These are phyloP conservation scores for Hirundo rustica DNA, from an alignment of 2,797 vertebrate species.

Conservation along the genomic window DNA sequence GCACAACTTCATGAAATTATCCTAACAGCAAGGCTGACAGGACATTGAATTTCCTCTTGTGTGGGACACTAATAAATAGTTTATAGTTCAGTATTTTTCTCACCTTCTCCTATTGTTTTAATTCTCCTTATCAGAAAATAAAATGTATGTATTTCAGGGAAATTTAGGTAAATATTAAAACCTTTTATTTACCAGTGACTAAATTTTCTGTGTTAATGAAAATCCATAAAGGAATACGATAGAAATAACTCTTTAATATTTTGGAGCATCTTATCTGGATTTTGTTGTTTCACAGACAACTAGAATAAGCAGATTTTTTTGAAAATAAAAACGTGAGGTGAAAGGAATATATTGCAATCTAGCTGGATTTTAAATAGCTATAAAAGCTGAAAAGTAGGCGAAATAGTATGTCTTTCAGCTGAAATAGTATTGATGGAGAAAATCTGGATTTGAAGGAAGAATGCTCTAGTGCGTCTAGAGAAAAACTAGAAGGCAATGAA, in stretches of 20 bases:
- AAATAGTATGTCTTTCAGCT: neutral
- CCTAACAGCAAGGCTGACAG: neutral
- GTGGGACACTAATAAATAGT: neutral
- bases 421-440: neutral
- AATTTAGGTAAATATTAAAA: neutral
- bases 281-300: neutral
- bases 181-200: neutral
- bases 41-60: neutral
- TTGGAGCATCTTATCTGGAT: neutral
- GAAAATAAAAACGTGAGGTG: fast-evolving
- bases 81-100: neutral
- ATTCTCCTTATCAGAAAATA: neutral
- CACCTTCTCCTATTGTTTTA: neutral
- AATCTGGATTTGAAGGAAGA: neutral
- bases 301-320: neutral
- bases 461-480: neutral
- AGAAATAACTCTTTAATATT: neutral
- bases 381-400: neutral
- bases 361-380: neutral
- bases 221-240: neutral
- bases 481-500: neutral
- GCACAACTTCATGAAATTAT: neutral
- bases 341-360: neutral
- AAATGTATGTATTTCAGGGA: neutral
- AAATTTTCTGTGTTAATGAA: neutral